Base-by-base conservation (phyloP, 1,140 invertebrate genomes). In the Hydropsyche tenuis region DNA sequence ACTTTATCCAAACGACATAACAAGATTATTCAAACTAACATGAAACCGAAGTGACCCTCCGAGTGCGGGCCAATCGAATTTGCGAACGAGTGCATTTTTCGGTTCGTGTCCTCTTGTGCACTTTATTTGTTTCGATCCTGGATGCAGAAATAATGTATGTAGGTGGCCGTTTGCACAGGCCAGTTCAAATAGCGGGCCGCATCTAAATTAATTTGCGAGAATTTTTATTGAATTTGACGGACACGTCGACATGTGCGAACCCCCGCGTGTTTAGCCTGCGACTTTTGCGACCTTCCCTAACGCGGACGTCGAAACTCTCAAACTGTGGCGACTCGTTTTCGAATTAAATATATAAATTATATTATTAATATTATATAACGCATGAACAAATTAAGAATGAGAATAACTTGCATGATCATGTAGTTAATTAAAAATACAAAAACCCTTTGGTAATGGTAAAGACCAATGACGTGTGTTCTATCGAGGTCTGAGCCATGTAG, bases 171-270 rank as follows among this genome's bases (percentile, higher is more conserved):
- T 25, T 20, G 25, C 68, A 56, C 23, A 70, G 64, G 7, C 14
- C 64, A 30, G 72, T 66, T 73, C 72, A 73, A 73, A 73, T 37
- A 73, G 16, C 22, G 65, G 37, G 23, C 42, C 46, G 68, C 27
- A 48, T 72, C 56, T 75, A 75, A 75, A 75, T 75, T 75, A 56
- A 75, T 75, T 75, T 75, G 51, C 71, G 42, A 73, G 70, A 75
- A 73, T 75, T 75, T 75, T 75, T 75, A 75, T 75, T 69, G 70
- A 75, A 75, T 75, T 73, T 75, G 70, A 71, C 74, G 42, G 65
- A 75, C 74, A 75, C 70, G 45, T 73, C 53, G 46, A 60, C 68
- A 70, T 46, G 45, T 70, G 48, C 37, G 48, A 30, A 60, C 48
- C 68, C n/a, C 18, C 5, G 12, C 46, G 46, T 73, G 71, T 73